Percentiles rank a stretch among this genome's conserved stretches.
These are phyloP conservation scores for Polyodon spathula DNA, from an alignment of 2,113 vertebrate species.

Conservation along the genomic window DNA sequence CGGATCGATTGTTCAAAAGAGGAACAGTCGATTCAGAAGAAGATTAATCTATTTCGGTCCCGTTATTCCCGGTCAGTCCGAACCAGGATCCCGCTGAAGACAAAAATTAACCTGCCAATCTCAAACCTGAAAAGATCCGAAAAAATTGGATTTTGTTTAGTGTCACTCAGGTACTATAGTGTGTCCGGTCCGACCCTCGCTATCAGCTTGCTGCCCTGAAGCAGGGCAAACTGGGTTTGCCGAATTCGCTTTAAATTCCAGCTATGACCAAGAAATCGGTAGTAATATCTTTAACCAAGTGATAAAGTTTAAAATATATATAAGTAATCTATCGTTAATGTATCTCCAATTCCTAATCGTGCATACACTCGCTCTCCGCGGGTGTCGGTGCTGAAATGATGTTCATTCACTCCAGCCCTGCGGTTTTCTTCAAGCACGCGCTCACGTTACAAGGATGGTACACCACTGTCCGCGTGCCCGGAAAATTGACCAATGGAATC, in stretches of 20 bases:
- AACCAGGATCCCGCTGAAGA: conserved; percentile 12
- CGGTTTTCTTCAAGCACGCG: conserved; percentile 38
- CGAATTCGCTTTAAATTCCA: too few species aligned
- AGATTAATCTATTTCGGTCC: conserved; percentile 34
- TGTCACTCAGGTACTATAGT: too few species aligned
- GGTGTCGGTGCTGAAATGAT: conserved; percentile 54
- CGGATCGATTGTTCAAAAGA: too few species aligned
- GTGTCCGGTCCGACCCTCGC: not conserved
- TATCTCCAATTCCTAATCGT: too few species aligned
- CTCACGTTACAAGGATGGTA: conserved; percentile 60
- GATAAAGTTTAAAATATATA: too few species aligned
- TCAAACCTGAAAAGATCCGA: not conserved
- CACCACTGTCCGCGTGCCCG: conserved; percentile 35
- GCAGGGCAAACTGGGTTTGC: conserved; percentile 23
- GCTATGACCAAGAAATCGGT: too few species aligned
- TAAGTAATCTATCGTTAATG: too few species aligned
- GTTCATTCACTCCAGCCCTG: conserved; percentile 34
- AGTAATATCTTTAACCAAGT: too few species aligned
- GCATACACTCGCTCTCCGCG: conserved; percentile 56
- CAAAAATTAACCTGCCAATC: conserved; percentile 9
- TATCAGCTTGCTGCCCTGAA: too few species aligned
- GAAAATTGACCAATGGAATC: conserved; percentile 36
- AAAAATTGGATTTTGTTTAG: too few species aligned
- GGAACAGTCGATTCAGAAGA: conserved; percentile 24
- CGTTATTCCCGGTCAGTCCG: conserved; percentile 31